phyloP scores from a whole-genome alignment of 2,797 vertebrate species.

The Xenentodon cancila region DNA sequence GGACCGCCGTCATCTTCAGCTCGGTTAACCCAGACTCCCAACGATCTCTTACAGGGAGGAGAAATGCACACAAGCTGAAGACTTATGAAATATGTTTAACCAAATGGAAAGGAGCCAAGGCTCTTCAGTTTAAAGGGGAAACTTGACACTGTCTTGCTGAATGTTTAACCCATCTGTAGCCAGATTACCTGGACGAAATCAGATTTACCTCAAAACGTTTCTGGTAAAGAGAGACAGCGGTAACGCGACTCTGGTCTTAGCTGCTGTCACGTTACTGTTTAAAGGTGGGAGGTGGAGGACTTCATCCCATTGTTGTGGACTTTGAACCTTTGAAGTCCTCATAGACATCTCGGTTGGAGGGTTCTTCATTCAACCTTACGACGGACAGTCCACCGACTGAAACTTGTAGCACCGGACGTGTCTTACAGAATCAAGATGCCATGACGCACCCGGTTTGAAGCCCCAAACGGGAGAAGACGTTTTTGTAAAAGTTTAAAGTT shows the following conservation, averaged over 20 bases:
- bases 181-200: slow-evolving; percentile 7
- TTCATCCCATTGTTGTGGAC: too few species aligned
- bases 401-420: slow-evolving; percentile 15
- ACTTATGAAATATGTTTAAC: neutral
- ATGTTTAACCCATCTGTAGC: neutral
- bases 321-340: neutral
- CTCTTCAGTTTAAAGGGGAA: neutral
- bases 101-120: too few species aligned
- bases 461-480: neutral
- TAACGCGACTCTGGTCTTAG: too few species aligned
- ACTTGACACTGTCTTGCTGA: neutral
- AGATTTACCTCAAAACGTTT: neutral
- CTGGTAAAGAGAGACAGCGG: too few species aligned
- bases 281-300: too few species aligned
- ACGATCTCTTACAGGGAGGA: neutral
- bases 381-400: neutral
- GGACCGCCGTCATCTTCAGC: neutral
- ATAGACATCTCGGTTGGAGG: too few species aligned
- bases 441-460: neutral
- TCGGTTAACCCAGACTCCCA: neutral
- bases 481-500: neutral
- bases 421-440: neutral
- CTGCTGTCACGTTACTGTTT: too few species aligned
- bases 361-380: too few species aligned
- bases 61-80: too few species aligned